A percentile compares a stretch with the other conserved stretches of the same genome.
phyloP scores from a whole-genome alignment of 64 coral and sea anemone species.

The Astreopora myriophthalma region DNA sequence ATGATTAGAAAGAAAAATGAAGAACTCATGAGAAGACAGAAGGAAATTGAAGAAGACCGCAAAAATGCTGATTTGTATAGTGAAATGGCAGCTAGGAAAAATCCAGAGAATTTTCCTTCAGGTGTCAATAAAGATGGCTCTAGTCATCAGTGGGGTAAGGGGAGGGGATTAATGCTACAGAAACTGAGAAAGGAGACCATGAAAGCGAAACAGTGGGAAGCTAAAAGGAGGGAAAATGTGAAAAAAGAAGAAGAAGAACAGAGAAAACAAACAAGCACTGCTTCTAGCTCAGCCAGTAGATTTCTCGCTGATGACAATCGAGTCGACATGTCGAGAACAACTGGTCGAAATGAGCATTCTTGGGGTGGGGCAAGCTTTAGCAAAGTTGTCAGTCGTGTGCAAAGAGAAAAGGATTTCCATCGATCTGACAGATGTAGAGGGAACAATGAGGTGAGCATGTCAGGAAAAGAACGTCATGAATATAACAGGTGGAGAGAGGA shows the following conservation, averaged over 20 bases:
- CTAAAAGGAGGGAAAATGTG: conserved; percentile 68
- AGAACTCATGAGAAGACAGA: conserved; percentile 75
- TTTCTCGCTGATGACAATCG: conserved; percentile 76
- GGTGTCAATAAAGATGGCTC: conserved; percentile 17
- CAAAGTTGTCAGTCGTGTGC: conserved; percentile 64
- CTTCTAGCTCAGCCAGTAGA: neutral
- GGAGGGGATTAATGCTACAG: conserved; percentile 64
- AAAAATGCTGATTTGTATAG: conserved; percentile 74
- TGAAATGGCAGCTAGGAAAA: conserved; percentile 24
- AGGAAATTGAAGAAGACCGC: conserved; percentile 92
- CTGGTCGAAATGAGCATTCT: conserved; percentile 67
- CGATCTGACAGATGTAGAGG: neutral
- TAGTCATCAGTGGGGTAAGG: neutral
- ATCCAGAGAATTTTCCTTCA: neutral
- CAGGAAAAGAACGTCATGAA: conserved; percentile 73
- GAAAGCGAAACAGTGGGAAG: conserved; percentile 77
- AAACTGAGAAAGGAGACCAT: conserved; percentile 73
- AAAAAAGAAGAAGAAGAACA: conserved; percentile 68
- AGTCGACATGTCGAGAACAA: conserved; percentile 78
- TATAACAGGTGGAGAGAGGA: conserved; percentile 84
- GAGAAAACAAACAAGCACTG: neutral
- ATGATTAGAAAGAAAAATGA: conserved; percentile 88
- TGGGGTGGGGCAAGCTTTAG: conserved; percentile 86
- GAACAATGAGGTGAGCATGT: conserved; percentile 71
- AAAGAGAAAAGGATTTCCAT: conserved; percentile 26